Percentiles rank a stretch among this genome's conserved stretches.
Conservation (phyloP, 1,140 invertebrate genomes). For the Drosophila kanapiae region DNA sequence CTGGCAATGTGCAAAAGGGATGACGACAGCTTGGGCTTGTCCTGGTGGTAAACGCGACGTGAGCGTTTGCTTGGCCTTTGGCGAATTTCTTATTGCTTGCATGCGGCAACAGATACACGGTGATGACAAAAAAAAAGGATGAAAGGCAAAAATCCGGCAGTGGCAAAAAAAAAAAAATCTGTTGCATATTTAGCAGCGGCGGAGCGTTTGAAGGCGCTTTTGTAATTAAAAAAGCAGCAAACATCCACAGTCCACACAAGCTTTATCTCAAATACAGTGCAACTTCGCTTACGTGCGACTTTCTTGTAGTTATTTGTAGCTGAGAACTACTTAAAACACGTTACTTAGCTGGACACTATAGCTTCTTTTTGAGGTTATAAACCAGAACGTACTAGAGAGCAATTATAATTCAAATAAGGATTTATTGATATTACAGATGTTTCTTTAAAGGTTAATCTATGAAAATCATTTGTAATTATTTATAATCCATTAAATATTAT, state of each 20-base stretch:
- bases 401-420: too few species aligned
- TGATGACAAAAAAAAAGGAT: neutral
- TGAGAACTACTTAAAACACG: too few species aligned
- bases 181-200: slow-evolving; percentile 60
- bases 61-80: slow-evolving; percentile 47
- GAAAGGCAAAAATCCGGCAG: slow-evolving; percentile 3
- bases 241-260: slow-evolving; percentile 14
- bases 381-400: too few species aligned
- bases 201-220: slow-evolving; percentile 54
- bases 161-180: slow-evolving; percentile 26
- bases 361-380: neutral
- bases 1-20: slow-evolving; percentile 22
- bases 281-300: neutral
- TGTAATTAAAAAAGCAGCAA: slow-evolving; percentile 62
- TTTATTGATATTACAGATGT: too few species aligned
- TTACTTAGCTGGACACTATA: too few species aligned
- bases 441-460: neutral
- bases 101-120: slow-evolving; percentile 8
- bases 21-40: slow-evolving; percentile 49
- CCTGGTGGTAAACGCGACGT: slow-evolving; percentile 38
- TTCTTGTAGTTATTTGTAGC: neutral
- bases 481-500: neutral
- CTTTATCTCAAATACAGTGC: neutral
- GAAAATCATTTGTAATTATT: too few species aligned
- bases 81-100: slow-evolving; percentile 54